phyloP scores from a whole-genome alignment of 2,113 vertebrate genomes.

The Dasyornis broadbenti region DNA sequence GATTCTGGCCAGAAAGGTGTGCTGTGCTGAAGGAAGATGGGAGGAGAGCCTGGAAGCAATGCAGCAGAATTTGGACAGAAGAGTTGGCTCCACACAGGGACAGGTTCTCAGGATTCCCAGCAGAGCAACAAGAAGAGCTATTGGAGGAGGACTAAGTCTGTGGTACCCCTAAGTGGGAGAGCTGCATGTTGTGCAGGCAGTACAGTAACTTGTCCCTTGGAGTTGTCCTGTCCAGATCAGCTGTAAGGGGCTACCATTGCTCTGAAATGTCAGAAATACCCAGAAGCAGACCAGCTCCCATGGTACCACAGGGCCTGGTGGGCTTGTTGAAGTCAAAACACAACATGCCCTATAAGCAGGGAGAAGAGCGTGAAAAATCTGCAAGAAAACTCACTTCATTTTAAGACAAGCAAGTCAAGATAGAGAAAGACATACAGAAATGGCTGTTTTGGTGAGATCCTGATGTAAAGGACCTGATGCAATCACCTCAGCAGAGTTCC shows the following conservation, averaged over 20 bases:
- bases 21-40: not conserved
- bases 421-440: not conserved
- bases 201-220: not conserved
- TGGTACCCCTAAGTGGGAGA: not conserved
- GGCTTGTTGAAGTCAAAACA: not conserved
- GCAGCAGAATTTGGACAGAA: not conserved
- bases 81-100: not conserved
- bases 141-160: not conserved
- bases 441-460: not conserved
- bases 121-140: not conserved
- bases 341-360: not conserved
- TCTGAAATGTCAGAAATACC: not conserved
- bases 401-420: not conserved
- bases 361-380: not conserved
- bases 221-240: not conserved
- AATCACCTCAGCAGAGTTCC: constrained; percentile 8
- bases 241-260: not conserved
- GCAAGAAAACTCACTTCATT: not conserved
- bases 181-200: not conserved
- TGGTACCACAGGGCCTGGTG: not conserved
- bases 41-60: not conserved
- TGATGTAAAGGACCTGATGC: constrained; percentile 9
- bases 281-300: not conserved
- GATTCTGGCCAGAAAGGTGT: constrained; percentile 16
- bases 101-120: not conserved